Conservation (phyloP, 2,113 vertebrate genomes). For the Tenebrosternarchus preto region DNA sequence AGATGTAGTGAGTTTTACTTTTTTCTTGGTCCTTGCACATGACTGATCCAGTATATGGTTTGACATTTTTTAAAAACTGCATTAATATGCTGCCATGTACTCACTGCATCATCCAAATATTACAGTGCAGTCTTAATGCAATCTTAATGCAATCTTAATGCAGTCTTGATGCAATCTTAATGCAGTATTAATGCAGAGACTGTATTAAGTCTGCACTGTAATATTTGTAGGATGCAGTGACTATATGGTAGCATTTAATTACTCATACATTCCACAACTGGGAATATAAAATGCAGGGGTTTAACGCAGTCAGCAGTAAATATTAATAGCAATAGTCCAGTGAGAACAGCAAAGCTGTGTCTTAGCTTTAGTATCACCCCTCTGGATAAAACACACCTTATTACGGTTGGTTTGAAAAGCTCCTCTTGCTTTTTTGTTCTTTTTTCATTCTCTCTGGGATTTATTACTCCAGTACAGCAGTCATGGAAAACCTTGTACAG, state of each 20-base stretch:
- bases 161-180: too few species aligned
- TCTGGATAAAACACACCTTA: slow-evolving; percentile 21
- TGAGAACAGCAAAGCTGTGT: background rate
- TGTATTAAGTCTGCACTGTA: too few species aligned
- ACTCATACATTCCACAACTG: background rate
- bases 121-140: too few species aligned
- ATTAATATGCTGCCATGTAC: too few species aligned
- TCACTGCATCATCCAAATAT: too few species aligned
- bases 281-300: background rate
- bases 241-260: background rate
- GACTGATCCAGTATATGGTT: background rate
- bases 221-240: background rate
- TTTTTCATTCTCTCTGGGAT: slow-evolving; percentile 87
- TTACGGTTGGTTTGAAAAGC: slow-evolving; percentile 4
- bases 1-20: background rate
- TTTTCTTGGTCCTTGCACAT: background rate
- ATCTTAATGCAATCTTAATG: too few species aligned
- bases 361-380: background rate
- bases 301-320: slow-evolving; percentile 1
- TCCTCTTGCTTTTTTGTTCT: slow-evolving; percentile 51
- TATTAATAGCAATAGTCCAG: background rate
- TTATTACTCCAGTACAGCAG: slow-evolving; percentile 93
- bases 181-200: too few species aligned
- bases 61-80: background rate
- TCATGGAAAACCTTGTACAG: slow-evolving; percentile 51